phyloP scores from a whole-genome alignment of 2,888 invertebrate genomes.

The Aleiodes leptofemur region DNA sequence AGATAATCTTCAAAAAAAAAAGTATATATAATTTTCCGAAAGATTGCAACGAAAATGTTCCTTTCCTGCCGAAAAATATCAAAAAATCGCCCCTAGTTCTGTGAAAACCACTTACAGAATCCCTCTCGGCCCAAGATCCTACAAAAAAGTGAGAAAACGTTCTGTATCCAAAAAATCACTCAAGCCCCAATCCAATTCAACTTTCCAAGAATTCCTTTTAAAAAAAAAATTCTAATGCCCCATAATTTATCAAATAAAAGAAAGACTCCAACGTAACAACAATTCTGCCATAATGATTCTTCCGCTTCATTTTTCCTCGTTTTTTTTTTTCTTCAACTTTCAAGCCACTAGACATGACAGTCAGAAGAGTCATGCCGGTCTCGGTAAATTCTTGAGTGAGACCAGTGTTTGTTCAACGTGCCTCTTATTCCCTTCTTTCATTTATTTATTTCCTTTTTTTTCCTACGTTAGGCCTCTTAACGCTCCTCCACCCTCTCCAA shows the following conservation, averaged over 20 bases:
- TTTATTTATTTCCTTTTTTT: conserved; percentile 19
- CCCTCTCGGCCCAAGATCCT: too few species aligned
- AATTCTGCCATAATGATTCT: conserved; percentile 27
- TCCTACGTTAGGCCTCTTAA: neutral
- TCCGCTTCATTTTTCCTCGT: neutral
- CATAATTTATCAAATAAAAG: neutral
- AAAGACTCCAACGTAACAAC: conserved; percentile 8
- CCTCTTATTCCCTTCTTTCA: conserved; percentile 2
- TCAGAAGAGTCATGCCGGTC: conserved; percentile 11
- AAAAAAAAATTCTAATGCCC: conserved; percentile 12
- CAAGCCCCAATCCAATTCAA: too few species aligned
- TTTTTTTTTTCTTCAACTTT: conserved; percentile 18
- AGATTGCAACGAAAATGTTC: too few species aligned
- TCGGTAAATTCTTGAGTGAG: neutral
- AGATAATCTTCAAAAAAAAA: too few species aligned
- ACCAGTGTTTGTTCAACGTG: conserved; percentile 30
- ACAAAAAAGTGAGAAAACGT: too few species aligned
- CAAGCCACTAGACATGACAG: conserved; percentile 26
- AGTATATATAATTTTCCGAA: too few species aligned
- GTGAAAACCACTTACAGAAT: too few species aligned
- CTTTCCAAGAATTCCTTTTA: too few species aligned
- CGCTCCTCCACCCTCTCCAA: too few species aligned
- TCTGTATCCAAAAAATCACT: too few species aligned
- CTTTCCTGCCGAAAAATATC: too few species aligned
- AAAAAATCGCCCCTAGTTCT: too few species aligned